These are phyloP conservation scores for Sebastes schlegelii DNA, from an alignment of 2,113 vertebrate species.

Conservation along the genomic window DNA sequence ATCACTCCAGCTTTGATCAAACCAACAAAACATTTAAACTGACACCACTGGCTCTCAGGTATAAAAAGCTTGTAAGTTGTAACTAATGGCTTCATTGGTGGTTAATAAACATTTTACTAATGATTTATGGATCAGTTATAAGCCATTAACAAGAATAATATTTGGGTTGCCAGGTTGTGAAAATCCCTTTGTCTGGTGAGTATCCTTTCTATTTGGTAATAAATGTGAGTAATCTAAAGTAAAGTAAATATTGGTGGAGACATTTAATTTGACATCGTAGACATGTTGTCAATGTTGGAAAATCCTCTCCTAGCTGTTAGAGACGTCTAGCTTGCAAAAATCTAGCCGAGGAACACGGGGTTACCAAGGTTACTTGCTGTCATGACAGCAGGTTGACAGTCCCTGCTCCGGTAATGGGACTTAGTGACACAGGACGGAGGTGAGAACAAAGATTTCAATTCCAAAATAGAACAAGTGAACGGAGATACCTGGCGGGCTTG, in stretches of 20 bases:
- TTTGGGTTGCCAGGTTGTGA: neutral
- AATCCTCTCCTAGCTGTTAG: neutral
- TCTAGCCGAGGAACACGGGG: neutral
- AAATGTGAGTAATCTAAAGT: neutral
- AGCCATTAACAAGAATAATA: neutral
- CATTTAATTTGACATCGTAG: constrained; percentile 11
- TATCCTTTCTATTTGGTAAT: neutral
- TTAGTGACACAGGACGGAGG: constrained; percentile 44
- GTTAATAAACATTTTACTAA: neutral
- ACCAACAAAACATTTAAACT: neutral
- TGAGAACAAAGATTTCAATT: constrained; percentile 51
- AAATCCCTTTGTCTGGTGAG: neutral
- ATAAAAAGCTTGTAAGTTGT: neutral
- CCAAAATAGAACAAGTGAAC: constrained; percentile 58
- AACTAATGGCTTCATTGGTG: neutral
- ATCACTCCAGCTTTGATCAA: neutral
- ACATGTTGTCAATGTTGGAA: constrained; percentile 12
- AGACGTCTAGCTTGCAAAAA: constrained; percentile 32
- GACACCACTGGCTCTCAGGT: neutral
- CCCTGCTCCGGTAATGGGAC: constrained; percentile 46
- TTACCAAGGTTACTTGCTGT: constrained; percentile 37
- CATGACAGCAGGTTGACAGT: constrained; percentile 58
- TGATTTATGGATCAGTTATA: neutral
- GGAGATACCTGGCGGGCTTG: constrained; percentile 23
- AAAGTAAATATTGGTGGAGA: constrained; percentile 1